Evolutionary conservation across 2,113 vertebrate species (phyloP).

Genomic region (Sterna hirundo): DNA sequence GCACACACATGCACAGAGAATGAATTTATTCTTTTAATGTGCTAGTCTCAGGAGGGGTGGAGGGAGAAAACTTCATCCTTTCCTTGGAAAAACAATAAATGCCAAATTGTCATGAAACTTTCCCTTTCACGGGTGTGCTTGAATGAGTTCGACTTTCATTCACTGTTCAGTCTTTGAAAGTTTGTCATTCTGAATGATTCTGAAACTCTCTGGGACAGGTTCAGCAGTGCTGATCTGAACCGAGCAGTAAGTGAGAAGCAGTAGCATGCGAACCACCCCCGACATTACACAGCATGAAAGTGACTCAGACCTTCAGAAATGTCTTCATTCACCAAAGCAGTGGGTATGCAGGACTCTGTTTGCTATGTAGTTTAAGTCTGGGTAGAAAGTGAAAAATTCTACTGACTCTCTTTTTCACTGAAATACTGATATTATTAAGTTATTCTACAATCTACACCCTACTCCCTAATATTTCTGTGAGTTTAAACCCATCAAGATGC

Average conservation of each 20-base stretch:
- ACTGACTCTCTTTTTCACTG: not conserved
- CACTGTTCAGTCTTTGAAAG: constrained; percentile 27
- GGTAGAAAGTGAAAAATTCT: not conserved
- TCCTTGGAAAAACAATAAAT: constrained; percentile 42
- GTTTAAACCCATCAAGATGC: not conserved
- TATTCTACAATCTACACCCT: not conserved
- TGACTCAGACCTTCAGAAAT: constrained; percentile 47
- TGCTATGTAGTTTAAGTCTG: not conserved
- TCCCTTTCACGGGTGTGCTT: not conserved
- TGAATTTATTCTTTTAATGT: not conserved
- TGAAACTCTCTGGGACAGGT: constrained; percentile 26
- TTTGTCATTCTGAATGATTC: constrained; percentile 51
- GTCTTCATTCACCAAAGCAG: not conserved
- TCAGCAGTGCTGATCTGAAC: not conserved
- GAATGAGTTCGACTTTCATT: constrained; percentile 46
- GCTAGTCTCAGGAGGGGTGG: not conserved
- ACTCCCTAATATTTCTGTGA: not conserved
- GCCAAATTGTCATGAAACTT: constrained; percentile 2
- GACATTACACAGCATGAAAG: constrained; percentile 4
- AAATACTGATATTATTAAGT: not conserved
- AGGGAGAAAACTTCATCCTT: constrained; percentile 9
- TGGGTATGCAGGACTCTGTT: not conserved
- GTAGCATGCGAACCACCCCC: not conserved
- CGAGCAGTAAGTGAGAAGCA: fast-evolving
- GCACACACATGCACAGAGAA: not conserved